Conservation (phyloP, 2,888 invertebrate species). For the Yponomeuta evonymella region DNA sequence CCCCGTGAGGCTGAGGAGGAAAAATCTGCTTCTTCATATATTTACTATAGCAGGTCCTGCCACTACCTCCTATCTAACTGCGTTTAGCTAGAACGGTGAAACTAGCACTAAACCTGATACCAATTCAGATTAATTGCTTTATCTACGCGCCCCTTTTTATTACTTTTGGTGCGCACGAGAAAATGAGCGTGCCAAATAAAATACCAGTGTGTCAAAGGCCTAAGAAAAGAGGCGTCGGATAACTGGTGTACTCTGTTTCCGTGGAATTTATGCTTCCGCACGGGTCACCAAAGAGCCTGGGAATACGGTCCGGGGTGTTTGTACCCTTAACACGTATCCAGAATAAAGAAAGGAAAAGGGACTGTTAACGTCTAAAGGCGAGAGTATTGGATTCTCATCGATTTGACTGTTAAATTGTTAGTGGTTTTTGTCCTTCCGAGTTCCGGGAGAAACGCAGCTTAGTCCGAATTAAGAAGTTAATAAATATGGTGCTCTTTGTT, state of each 20-base stretch:
- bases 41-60: no score
- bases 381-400: constrained; percentile 1
- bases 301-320: not conserved
- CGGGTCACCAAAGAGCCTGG: not conserved
- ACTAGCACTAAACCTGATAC: no score
- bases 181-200: not conserved
- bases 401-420: not conserved
- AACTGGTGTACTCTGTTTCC: not conserved
- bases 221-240: not conserved
- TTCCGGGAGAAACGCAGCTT: not conserved
- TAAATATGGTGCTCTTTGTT: no score
- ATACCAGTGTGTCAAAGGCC: not conserved
- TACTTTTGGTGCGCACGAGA: no score
- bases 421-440: not conserved
- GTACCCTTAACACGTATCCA: not conserved
- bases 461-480: no score
- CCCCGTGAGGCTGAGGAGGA: no score
- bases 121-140: no score
- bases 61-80: no score
- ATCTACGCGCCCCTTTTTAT: no score
- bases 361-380: not conserved
- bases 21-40: no score
- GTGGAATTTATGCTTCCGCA: not conserved
- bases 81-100: no score
- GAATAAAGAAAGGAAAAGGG: not conserved